phyloP scores from a whole-genome alignment of 1,140 invertebrate genomes.

The Chlorops oryzae region DNA sequence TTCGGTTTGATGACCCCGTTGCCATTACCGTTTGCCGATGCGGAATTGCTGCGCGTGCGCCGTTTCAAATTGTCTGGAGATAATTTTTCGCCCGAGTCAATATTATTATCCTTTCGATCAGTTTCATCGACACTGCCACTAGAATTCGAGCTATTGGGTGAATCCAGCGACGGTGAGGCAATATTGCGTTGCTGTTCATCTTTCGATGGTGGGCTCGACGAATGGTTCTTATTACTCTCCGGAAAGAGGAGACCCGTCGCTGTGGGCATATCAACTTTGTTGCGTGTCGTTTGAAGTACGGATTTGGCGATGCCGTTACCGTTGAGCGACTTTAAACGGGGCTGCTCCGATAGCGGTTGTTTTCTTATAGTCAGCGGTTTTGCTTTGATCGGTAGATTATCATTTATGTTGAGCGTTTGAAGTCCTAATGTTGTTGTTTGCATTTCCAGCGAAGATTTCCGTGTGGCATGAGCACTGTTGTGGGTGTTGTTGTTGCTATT shows the following conservation, averaged over 20 bases:
- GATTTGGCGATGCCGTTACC: slow-evolving; percentile 40
- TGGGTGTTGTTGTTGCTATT: slow-evolving; percentile 4
- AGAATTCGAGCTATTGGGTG: slow-evolving; percentile 32
- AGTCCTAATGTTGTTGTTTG: slow-evolving; percentile 49
- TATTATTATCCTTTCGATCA: slow-evolving; percentile 24
- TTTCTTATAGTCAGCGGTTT: slow-evolving; percentile 73
- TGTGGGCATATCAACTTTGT: slow-evolving; percentile 66
- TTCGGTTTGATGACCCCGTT: slow-evolving; percentile 65
- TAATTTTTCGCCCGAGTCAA: slow-evolving; percentile 5
- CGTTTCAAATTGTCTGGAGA: slow-evolving; percentile 44
- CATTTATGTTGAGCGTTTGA: slow-evolving; percentile 45
- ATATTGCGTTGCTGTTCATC: neutral
- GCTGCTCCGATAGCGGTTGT: slow-evolving; percentile 66
- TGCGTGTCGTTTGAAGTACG: no score
- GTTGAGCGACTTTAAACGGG: slow-evolving; percentile 61
- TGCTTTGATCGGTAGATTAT: slow-evolving; percentile 64
- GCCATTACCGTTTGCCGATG: slow-evolving; percentile 64
- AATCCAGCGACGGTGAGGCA: slow-evolving; percentile 17
- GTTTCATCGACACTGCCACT: slow-evolving; percentile 31
- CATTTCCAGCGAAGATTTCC: no score
- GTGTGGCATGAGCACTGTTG: slow-evolving; percentile 3
- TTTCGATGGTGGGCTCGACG: neutral
- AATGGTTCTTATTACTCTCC: neutral
- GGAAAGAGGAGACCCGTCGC: slow-evolving; percentile 69
- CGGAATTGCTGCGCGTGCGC: slow-evolving; percentile 54